A percentile compares a stretch with the other conserved stretches of the same genome.
phyloP scores from a whole-genome alignment of 1,140 invertebrate genomes.

The Aphelinus atriplicis region DNA sequence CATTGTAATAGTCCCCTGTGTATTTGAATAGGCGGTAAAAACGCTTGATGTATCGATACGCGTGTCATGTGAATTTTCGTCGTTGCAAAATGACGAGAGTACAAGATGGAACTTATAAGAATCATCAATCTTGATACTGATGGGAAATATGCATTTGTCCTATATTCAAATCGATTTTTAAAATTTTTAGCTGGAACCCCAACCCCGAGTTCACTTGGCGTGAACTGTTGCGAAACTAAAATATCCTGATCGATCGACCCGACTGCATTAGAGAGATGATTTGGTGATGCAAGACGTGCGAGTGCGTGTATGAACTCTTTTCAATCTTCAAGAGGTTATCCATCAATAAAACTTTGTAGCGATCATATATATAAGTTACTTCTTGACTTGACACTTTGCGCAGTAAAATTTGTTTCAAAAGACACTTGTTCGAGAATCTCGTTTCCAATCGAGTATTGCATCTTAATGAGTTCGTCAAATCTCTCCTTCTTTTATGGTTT shows the following conservation, averaged over 20 bases:
- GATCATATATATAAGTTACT: not conserved
- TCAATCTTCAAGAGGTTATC: conserved; percentile 20
- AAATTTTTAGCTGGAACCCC: too few species aligned
- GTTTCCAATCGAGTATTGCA: not conserved
- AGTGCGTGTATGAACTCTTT: conserved; percentile 10
- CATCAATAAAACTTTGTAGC: conserved; percentile 18
- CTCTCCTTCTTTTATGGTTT: not conserved
- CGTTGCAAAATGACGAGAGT: too few species aligned
- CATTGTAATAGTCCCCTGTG: too few species aligned
- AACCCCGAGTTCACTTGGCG: not conserved
- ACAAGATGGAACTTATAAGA: too few species aligned
- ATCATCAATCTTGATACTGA: too few species aligned
- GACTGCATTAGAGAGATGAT: not conserved
- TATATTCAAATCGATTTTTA: too few species aligned
- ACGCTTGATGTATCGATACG: conserved; percentile 1
- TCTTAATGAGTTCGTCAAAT: not conserved
- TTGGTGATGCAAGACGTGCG: not conserved
- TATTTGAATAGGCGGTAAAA: not conserved
- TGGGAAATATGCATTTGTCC: too few species aligned
- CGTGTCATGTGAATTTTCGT: too few species aligned
- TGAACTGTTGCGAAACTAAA: conserved; percentile 3
- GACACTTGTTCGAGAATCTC: conserved; percentile 7
- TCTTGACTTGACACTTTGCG: not conserved
- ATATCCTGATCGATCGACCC: conserved; percentile 1
- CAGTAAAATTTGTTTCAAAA: not conserved